A percentile compares a stretch with the other conserved stretches of the same genome.
These are phyloP conservation scores for Colletes gigas DNA, from an alignment of 1,140 invertebrate species.

Conservation along the genomic window DNA sequence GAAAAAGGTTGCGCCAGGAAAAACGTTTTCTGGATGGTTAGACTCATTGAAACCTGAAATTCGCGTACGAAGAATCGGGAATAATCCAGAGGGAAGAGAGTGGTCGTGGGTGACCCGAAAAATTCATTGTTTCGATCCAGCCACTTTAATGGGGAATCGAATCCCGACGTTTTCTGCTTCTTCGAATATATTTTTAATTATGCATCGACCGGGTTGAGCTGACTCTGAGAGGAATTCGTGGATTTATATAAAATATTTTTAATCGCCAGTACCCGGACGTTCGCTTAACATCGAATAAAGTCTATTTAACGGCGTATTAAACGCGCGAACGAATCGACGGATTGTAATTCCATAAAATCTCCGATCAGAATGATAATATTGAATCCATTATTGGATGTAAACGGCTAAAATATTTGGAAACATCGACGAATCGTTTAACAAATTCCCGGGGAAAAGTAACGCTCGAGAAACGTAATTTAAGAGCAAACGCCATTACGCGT, in stretches of 20 bases:
- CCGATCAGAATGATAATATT: too few relatives aligned
- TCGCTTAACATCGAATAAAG: neutral
- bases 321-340: neutral
- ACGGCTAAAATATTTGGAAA: neutral
- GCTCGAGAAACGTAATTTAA: too few relatives aligned
- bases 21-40: constrained; percentile 25
- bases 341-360: neutral
- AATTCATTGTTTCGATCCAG: constrained; percentile 2
- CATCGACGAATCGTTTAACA: neutral
- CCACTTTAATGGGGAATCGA: constrained; percentile 12
- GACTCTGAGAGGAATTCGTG: neutral
- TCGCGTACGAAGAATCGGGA: constrained; percentile 29
- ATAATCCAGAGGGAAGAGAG: constrained; percentile 21
- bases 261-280: neutral
- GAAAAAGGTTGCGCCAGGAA: constrained; percentile 30
- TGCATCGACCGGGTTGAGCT: neutral
- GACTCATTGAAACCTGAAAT: constrained; percentile 9
- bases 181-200: constrained; percentile 19
- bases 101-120: neutral
- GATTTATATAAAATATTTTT: neutral
- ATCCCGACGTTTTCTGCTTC: neutral
- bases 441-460: too few relatives aligned
- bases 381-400: too few relatives aligned
- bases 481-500: too few relatives aligned
- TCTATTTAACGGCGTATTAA: neutral